Evolutionary conservation across 2,888 invertebrate genomes (phyloP).

Genomic region (Pollenia amentaria): DNA sequence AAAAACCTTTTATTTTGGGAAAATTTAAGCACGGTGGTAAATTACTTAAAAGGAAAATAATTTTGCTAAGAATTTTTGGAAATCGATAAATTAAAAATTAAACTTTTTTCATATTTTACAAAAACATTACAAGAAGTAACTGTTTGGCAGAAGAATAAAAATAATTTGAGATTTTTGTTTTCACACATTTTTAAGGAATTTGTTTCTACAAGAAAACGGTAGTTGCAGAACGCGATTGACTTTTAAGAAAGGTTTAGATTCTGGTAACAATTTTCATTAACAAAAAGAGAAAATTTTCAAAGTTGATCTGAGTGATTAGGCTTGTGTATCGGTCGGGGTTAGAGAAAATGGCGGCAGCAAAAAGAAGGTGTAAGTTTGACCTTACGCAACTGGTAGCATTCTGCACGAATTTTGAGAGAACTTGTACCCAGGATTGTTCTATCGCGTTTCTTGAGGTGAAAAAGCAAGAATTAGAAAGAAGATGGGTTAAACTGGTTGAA

Average conservation of each 20-base stretch:
- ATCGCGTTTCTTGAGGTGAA: background rate
- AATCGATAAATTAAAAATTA: background rate
- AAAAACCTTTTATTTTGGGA: background rate
- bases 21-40: no score
- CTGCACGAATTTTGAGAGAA: constrained; percentile 3
- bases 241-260: background rate
- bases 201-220: background rate
- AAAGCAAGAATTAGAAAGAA: constrained; percentile 3
- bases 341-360: background rate
- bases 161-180: no score
- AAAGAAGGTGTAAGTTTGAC: constrained; percentile 3
- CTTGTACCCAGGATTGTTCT: background rate
- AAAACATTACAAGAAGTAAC: background rate
- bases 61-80: background rate
- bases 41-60: no score
- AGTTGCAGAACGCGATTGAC: background rate
- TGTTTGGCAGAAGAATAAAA: no score
- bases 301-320: background rate
- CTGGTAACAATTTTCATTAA: background rate
- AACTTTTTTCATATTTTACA: background rate
- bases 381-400: background rate
- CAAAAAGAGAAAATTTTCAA: background rate
- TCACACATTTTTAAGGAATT: no score
- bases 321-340: background rate
- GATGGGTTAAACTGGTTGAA: background rate